Conservation (phyloP, 2,113 vertebrate genomes). For the Stomatorhinus ivindoensis region DNA sequence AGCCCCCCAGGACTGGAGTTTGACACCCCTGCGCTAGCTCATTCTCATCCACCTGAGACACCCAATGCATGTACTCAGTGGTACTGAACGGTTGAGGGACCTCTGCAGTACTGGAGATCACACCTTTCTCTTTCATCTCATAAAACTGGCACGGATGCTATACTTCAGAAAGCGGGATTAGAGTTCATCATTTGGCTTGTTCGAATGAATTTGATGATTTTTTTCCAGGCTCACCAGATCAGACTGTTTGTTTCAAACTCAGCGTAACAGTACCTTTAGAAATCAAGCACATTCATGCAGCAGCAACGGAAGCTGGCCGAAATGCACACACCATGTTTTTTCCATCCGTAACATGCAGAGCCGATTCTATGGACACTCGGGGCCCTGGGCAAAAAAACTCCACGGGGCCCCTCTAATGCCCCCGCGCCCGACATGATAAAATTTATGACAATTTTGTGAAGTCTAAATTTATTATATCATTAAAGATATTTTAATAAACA, state of each 20-base stretch:
- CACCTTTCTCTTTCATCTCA: not conserved
- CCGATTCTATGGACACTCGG: not conserved
- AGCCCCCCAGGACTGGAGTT: too few relatives aligned
- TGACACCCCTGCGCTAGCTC: not conserved
- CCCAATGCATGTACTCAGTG: not conserved
- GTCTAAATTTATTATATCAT: not conserved
- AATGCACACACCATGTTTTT: not conserved
- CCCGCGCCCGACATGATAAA: not conserved
- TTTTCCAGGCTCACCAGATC: not conserved
- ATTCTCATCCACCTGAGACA: not conserved
- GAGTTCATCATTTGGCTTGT: not conserved
- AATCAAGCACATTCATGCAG: not conserved
- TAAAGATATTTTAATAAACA: not conserved
- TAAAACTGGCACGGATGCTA: not conserved
- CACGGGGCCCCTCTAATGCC: too few relatives aligned
- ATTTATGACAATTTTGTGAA: not conserved
- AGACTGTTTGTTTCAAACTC: not conserved
- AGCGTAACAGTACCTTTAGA: not conserved
- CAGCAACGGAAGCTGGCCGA: not conserved
- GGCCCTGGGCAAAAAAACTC: too few relatives aligned
- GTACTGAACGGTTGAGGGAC: not conserved
- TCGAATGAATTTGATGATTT: not conserved
- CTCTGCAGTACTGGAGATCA: not conserved
- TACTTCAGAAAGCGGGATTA: not conserved
- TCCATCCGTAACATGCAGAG: not conserved